These are phyloP conservation scores for Macrophya alboannulata DNA, from an alignment of 2,888 invertebrate species.

Conservation along the genomic window DNA sequence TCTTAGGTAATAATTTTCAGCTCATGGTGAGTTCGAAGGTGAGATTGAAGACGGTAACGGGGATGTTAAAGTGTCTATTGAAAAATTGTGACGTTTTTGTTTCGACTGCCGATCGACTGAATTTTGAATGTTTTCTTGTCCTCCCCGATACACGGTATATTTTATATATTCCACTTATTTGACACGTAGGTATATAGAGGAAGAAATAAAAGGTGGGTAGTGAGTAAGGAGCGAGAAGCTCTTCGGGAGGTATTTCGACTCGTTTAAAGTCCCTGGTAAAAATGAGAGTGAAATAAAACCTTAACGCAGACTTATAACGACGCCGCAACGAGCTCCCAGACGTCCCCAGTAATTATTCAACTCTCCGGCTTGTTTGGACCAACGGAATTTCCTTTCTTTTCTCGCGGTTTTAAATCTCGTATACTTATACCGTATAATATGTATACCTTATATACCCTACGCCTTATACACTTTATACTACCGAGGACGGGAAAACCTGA, in stretches of 20 bases:
- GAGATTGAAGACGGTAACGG: neutral
- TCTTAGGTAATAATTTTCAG: neutral
- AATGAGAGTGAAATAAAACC: constrained; percentile 34
- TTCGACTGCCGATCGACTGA: neutral
- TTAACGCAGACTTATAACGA: constrained; percentile 17
- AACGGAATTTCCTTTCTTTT: neutral
- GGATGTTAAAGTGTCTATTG: neutral
- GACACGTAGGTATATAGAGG: neutral
- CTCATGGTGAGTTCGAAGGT: too few relatives aligned
- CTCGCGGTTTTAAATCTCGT: neutral
- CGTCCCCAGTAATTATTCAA: constrained; percentile 38
- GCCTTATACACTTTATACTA: neutral
- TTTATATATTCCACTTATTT: neutral
- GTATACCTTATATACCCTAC: neutral
- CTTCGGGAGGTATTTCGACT: neutral
- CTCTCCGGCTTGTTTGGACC: constrained; percentile 14
- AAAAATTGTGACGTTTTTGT: neutral
- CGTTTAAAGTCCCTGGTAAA: constrained; percentile 21
- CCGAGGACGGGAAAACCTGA: neutral
- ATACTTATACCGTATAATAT: neutral
- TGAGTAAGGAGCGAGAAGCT: neutral
- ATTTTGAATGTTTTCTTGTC: neutral
- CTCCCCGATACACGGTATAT: neutral
- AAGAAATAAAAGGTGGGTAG: neutral
- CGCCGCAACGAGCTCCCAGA: constrained; percentile 26